phyloP scores from a whole-genome alignment of 2,888 invertebrate genomes.

The Gymnosoma rotundatum region DNA sequence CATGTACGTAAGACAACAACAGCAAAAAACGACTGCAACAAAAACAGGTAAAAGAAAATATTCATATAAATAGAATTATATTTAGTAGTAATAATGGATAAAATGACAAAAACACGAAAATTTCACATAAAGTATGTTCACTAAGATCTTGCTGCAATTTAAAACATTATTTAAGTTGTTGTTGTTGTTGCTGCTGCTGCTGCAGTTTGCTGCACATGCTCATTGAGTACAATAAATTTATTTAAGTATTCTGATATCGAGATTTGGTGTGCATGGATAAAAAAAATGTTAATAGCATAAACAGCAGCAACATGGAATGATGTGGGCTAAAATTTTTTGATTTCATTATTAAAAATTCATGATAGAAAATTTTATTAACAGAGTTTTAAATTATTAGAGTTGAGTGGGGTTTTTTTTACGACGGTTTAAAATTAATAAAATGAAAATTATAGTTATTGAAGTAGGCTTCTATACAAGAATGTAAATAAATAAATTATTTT shows the following conservation, averaged over 20 bases:
- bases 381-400: constrained; percentile 33
- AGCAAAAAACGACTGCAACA: not conserved
- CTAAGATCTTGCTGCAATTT: constrained; percentile 26
- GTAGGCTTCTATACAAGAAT: too few species aligned
- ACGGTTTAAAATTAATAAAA: too few species aligned
- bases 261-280: constrained; percentile 16
- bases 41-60: constrained; percentile 27
- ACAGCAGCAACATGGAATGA: constrained; percentile 61
- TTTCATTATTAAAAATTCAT: constrained; percentile 58
- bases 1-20: constrained; percentile 32
- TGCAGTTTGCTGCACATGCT: constrained; percentile 53
- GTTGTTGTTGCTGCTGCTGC: not conserved
- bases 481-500: too few species aligned
- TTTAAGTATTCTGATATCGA: constrained; percentile 57
- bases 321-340: constrained; percentile 22
- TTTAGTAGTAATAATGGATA: constrained; percentile 59
- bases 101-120: constrained; percentile 68
- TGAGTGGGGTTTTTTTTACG: not conserved
- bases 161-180: not conserved
- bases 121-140: constrained; percentile 53
- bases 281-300: constrained; percentile 36
- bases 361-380: constrained; percentile 50
- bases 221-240: constrained; percentile 63
- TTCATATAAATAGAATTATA: constrained; percentile 40
- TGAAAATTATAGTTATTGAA: too few species aligned